These are phyloP conservation scores for Leontopithecus rosalia DNA, from an alignment of 2,797 vertebrate species.

Conservation along the genomic window DNA sequence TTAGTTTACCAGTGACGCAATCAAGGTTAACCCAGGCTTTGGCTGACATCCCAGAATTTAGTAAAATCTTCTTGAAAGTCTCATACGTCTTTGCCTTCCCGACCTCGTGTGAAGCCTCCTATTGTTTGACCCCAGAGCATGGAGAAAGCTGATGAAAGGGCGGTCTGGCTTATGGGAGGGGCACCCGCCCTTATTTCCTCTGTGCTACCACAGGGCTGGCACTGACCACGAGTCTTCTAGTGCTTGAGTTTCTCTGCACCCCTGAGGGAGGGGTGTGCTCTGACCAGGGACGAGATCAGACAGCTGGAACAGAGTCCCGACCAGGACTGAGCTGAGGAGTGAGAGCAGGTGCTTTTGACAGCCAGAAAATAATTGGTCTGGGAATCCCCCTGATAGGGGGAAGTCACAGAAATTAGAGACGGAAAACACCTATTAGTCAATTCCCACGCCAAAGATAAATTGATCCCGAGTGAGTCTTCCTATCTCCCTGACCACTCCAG, in stretches of 20 bases:
- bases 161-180: not conserved
- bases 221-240: not conserved
- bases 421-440: conserved; percentile 64
- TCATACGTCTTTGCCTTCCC: conserved; percentile 13
- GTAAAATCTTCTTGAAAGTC: conserved; percentile 28
- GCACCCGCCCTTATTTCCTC: rapidly evolving
- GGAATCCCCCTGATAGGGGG: conserved; percentile 36
- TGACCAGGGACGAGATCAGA: not conserved
- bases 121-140: not conserved
- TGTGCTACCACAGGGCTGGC: not conserved
- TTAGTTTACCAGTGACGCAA: conserved; percentile 61
- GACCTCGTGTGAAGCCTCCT: not conserved
- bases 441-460: conserved; percentile 51
- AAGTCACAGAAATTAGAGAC: conserved; percentile 67
- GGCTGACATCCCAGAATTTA: conserved; percentile 62
- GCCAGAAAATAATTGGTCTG: conserved; percentile 63
- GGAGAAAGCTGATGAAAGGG: not conserved
- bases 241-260: not conserved
- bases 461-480: conserved; percentile 42
- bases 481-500: not conserved
- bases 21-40: conserved; percentile 67
- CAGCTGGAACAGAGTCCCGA: not conserved
- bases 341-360: conserved; percentile 70
- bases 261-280: not conserved
- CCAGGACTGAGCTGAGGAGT: not conserved